Evolutionary conservation across 2,113 vertebrate species (phyloP), one percentile per base, ranked within the genome.

Genomic region (Pagrus major): DNA sequence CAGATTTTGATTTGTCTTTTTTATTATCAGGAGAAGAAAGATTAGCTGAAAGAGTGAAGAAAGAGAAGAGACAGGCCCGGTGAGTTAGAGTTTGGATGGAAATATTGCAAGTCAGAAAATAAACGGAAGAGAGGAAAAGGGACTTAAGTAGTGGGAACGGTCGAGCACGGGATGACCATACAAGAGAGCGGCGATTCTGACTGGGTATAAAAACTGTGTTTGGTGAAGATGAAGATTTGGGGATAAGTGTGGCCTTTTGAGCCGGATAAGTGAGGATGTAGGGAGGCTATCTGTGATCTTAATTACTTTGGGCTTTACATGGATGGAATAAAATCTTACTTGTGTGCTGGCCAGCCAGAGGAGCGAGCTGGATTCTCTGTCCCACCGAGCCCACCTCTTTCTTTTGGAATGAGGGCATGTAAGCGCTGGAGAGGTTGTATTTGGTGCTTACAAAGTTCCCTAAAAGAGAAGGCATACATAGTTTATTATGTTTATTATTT

Each of bases 301-400:
- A 31, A 23, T 63, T 1, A 44, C 31, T 72, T 51, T 58, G 4
- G 35, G 29, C 14, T 39, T 35, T 5, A 21, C 21, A 20, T 3
- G 3, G 11, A 58, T 47, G 47, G 35, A 37, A 60, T 52, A 7
- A 46, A 35, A 59, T 12, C 95, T 92, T 94, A 99, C 98, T 96
- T 54, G 96, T 79, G 61, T 95, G 81, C 35, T 95, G 86, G 9
- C 94, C 87, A 56, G 91, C 94, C 33, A 97, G 83, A 46, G 97
- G 95, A 20, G 96, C 96, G 0, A 98, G 94, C 55, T 99, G 98
- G 90, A 98, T 96, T 87, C 97, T 95, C 81, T 99, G 98, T 71
- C 97, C 97, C 69, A 97, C 94, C 27, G 98, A 96, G 61, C 96
- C 97, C 82, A 96, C 95, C 89, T 99, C 97, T 90, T 97, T 98